Evolutionary conservation across 2,797 vertebrate genomes (phyloP).

Genomic region (Euphonia xanthogaster): DNA sequence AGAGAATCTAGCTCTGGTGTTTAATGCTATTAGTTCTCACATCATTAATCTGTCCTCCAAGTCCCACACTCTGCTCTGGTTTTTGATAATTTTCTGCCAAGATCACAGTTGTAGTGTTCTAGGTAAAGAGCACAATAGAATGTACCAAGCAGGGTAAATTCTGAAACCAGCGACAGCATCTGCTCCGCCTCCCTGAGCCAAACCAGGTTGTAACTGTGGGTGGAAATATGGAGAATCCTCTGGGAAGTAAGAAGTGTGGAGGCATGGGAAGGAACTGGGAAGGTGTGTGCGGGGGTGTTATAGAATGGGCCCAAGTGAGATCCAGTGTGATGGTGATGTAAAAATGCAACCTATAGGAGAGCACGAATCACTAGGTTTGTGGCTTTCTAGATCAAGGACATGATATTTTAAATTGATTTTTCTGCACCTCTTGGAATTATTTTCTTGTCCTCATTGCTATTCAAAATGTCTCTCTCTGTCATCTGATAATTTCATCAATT

Average conservation of each 20-base stretch:
- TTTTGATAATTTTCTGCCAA: not conserved
- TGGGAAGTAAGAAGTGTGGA: not conserved
- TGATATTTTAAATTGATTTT: not conserved
- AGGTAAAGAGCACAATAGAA: not conserved
- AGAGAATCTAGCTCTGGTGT: not conserved
- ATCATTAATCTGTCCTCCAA: not conserved
- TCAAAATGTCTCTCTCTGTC: not conserved
- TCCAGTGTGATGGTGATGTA: not conserved
- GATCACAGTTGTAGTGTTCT: not conserved
- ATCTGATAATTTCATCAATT: not conserved
- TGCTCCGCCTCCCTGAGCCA: not conserved
- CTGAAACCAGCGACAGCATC: not conserved
- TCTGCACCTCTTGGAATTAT: not conserved
- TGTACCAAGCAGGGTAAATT: not conserved
- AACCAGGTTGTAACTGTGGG: not conserved
- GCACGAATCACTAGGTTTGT: not conserved
- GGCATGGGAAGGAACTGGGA: not conserved
- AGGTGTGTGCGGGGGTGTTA: not conserved
- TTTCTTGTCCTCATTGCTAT: not conserved
- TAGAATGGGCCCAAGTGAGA: not conserved
- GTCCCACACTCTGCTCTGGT: not conserved
- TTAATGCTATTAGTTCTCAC: not conserved
- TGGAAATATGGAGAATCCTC: not conserved
- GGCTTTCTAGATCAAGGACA: not conserved
- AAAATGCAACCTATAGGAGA: not conserved